Base-by-base conservation (phyloP, 2,113 vertebrate genomes). In the Sinocyclocheilus maitianheensis region DNA sequence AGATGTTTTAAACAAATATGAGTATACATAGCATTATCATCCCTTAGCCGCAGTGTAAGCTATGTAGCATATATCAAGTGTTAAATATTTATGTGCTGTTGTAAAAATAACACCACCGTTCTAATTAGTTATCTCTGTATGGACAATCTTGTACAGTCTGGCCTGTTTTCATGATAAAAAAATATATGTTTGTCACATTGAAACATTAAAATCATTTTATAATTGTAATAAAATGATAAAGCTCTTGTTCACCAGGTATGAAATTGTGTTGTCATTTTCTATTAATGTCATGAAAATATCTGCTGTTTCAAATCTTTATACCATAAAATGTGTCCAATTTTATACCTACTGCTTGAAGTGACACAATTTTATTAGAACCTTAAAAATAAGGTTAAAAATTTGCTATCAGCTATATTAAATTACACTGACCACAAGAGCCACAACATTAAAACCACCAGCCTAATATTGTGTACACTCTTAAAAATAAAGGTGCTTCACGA, bases 91-190 rank as follows among this genome's bases (percentile, higher is more conserved):
- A 46, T 91, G 83, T 90, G 90, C 91, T 90, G 90, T 91, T 88
- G 85, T 2, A 8, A 88, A 92, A 89, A 67, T 22, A 51, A 92
- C 90, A 84, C 89, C 85, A 63, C 87, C 84, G 90, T 93, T 92
- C 85, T 91, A 92, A 92, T 88, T 86, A 83, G 91, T 93, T 94
- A 92, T 91, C 91, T 90, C 92, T 91, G 91, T 93, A 91, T 93
- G 88, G 95, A 95, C 93, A 96, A 95, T 95, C 94, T 90, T 95
- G 94, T 94, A 94, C 91, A 91, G 92, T 93, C 77, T 74, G 87
- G 87, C 86, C 85, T 95, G 83, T 88, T 93, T 85, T 89, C 91
- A 91, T 93, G 90, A 90, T 55, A 78, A 88, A 88, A 91, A 87
- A 90, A 86, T 81, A 90, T 93, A 92, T 90, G 84, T 82, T 86